phyloP scores from a whole-genome alignment of 2,797 vertebrate species.

The Crossoptilon crossoptilon region DNA sequence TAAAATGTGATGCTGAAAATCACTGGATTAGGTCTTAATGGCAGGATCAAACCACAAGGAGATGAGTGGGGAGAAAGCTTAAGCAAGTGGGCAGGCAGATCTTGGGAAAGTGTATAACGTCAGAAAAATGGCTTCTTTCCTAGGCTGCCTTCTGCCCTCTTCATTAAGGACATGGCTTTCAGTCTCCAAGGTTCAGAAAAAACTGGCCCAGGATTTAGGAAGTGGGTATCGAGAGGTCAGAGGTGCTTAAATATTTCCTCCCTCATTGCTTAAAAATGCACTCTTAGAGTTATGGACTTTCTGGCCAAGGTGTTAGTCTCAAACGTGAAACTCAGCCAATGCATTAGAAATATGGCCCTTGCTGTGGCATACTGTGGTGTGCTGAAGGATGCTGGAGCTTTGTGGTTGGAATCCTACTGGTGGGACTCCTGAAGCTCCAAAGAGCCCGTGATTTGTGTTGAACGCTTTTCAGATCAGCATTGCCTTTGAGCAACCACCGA shows the following conservation, averaged over 20 bases:
- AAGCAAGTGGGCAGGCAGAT: background rate
- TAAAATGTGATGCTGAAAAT: conserved; percentile 2
- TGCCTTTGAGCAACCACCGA: background rate
- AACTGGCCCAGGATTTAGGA: background rate
- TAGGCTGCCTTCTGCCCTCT: background rate
- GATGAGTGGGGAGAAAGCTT: conserved; percentile 27
- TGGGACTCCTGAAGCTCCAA: background rate
- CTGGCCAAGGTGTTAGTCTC: background rate
- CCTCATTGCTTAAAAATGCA: background rate
- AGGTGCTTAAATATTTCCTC: background rate
- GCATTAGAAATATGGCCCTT: background rate
- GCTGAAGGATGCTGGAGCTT: background rate
- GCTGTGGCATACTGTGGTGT: rapidly evolving
- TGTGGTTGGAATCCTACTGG: background rate
- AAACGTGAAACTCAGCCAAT: background rate
- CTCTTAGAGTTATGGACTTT: background rate
- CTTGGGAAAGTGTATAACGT: background rate
- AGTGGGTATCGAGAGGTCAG: background rate
- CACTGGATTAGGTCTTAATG: conserved; percentile 54
- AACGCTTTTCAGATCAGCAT: background rate
- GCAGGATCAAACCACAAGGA: conserved; percentile 12
- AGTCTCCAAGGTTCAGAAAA: background rate
- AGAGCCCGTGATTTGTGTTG: background rate
- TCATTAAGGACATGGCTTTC: background rate
- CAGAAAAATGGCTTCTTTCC: background rate